phyloP scores from a whole-genome alignment of 2,888 invertebrate species.

The Seira sanloemensis region DNA sequence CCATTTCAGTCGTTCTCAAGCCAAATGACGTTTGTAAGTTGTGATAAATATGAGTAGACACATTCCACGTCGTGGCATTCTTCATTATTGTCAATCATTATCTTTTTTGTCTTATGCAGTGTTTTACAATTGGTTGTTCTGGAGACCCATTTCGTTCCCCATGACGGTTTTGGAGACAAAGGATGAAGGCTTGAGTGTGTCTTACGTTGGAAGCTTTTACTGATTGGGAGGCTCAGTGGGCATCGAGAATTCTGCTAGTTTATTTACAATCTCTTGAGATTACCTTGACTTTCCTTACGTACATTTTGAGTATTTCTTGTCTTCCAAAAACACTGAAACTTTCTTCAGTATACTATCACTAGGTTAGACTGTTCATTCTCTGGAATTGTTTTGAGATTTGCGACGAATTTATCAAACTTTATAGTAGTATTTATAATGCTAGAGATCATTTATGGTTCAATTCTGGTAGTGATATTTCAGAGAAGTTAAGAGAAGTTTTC shows the following conservation, averaged over 20 bases:
- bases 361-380: not conserved
- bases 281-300: not conserved
- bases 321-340: slow-evolving; percentile 5
- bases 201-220: slow-evolving; percentile 85
- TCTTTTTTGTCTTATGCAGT: slow-evolving; percentile 79
- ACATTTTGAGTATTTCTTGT: no score
- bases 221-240: slow-evolving; percentile 75
- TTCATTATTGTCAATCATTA: slow-evolving; percentile 25
- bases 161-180: slow-evolving; percentile 78
- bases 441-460: no score
- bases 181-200: slow-evolving; percentile 78
- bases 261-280: no score
- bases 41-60: slow-evolving; percentile 8
- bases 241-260: not conserved
- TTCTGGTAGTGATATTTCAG: no score
- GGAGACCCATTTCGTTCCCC: slow-evolving; percentile 83
- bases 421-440: no score
- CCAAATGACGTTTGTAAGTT: slow-evolving; percentile 85
- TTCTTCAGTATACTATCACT: not conserved
- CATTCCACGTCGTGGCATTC: not conserved
- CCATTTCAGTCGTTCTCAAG: slow-evolving; percentile 83
- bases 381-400: no score
- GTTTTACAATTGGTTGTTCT: slow-evolving; percentile 91
- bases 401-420: no score
- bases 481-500: no score